Base-by-base conservation (phyloP, 1,140 invertebrate genomes). In the Brachionus paranguensis region DNA sequence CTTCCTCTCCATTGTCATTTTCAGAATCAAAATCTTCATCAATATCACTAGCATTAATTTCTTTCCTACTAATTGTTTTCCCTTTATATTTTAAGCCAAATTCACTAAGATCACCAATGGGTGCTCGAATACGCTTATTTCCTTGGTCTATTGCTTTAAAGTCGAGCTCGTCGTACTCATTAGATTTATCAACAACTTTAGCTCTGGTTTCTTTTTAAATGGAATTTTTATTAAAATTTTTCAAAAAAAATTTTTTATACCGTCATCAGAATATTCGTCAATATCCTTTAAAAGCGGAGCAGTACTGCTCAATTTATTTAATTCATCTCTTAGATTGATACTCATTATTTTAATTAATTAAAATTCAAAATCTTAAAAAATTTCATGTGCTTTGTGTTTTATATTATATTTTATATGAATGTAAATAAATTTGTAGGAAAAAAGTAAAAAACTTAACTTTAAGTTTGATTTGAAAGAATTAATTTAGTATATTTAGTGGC, bases 51-150 rank as follows among this genome's bases (percentile, higher is more conserved):
- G 45, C 11, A 64, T 81, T 50, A 7, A 76, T 76, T 64, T 81
- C 50, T 43, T 64, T 81, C n/a, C 78, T 24, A n/a, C 50, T 60
- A 43, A 64, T 50, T 14, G 8, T 6, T 45, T 81, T 81, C 17
- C 78, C 78, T 45, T 81, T 81, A 20, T 81, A 81, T 41, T 50
- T 64, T 24, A 14, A 10, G 14, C 78, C 78, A 20, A 17, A 81
- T 68, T 81, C 78, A 37, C 78, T 81, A 3, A 81, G 45, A 68
- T 81, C 78, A 43, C n/a, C 78, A 37, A 81, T 81, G 6, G 55
- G 14, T 14, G 37, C 37, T 11, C 78, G 33, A 27, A 81, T 64
- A 6, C 53, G 20, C 17, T n/a, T 17, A 55, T 55, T 65, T 37
- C 43, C 20, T 29, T n/a, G 43, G 27, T 50, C 45, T 20, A 10